Conservation (phyloP, 2,797 vertebrate genomes). For the Spinus olivaceus region DNA sequence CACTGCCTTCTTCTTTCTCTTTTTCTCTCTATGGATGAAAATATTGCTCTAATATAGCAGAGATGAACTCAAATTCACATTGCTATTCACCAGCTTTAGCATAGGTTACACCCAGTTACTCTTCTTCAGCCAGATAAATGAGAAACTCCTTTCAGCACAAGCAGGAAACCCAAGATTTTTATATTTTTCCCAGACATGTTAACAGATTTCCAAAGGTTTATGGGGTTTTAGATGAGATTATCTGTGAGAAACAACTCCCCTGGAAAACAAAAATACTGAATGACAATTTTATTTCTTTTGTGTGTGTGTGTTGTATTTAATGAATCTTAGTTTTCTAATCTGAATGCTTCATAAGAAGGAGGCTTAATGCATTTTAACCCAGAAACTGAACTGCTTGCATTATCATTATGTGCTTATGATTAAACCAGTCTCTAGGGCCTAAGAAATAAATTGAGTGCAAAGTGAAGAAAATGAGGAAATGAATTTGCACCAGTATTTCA, state of each 20-base stretch:
- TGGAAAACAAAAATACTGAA: not conserved
- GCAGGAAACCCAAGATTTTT: not conserved
- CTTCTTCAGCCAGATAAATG: not conserved
- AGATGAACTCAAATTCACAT: not conserved
- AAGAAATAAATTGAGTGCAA: constrained; percentile 26
- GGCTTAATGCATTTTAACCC: not conserved
- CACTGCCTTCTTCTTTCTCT: not conserved
- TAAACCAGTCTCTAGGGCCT: not conserved
- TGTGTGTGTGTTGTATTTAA: not conserved
- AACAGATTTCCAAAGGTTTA: not conserved
- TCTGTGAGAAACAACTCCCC: not conserved
- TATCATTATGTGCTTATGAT: constrained; percentile 23
- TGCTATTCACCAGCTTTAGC: not conserved
- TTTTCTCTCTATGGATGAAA: not conserved
- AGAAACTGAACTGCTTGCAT: not conserved
- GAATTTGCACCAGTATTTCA: constrained; percentile 12
- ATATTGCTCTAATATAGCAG: not conserved
- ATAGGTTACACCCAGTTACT: not conserved
- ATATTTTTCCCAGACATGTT: not conserved
- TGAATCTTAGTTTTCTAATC: not conserved
- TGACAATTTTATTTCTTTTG: not conserved
- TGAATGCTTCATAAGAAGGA: not conserved
- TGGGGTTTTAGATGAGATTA: not conserved
- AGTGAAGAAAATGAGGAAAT: constrained; percentile 20
- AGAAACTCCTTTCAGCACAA: not conserved